phyloP scores from a whole-genome alignment of 2,888 invertebrate species.

The Ditylenchus weischeri region DNA sequence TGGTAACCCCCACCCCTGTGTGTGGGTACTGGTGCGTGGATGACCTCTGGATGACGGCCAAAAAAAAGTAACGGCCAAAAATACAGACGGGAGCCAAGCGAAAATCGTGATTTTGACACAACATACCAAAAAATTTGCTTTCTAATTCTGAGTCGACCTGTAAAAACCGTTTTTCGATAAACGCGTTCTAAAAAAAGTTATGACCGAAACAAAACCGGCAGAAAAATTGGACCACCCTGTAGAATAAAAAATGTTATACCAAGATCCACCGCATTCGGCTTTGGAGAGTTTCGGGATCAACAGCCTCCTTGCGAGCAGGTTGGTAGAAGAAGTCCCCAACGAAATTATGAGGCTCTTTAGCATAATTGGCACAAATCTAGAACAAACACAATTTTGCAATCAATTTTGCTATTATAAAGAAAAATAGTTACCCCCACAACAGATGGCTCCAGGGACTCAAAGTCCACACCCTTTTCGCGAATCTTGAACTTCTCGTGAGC shows the following conservation, averaged over 20 bases:
- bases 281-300: slow-evolving; percentile 20
- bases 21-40: no score
- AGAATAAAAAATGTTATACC: neutral
- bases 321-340: slow-evolving; percentile 38
- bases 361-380: slow-evolving; percentile 30
- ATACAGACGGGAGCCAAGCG: no score
- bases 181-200: no score
- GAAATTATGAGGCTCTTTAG: slow-evolving; percentile 29
- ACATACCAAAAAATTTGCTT: no score
- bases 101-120: no score
- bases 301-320: slow-evolving; percentile 28
- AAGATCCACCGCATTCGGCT: slow-evolving; percentile 21
- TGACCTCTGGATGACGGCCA: no score
- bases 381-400: neutral
- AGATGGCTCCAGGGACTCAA: slow-evolving; percentile 28
- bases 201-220: no score
- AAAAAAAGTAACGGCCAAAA: no score
- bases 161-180: no score
- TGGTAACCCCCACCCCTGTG: no score
- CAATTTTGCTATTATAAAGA: neutral
- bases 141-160: no score
- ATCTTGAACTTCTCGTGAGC: slow-evolving; percentile 25
- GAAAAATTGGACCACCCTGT: no score
- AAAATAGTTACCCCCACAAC: slow-evolving; percentile 31
- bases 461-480: slow-evolving; percentile 11